Conservation (phyloP, 2,797 vertebrate genomes). For the Manis crassicaudata region DNA sequence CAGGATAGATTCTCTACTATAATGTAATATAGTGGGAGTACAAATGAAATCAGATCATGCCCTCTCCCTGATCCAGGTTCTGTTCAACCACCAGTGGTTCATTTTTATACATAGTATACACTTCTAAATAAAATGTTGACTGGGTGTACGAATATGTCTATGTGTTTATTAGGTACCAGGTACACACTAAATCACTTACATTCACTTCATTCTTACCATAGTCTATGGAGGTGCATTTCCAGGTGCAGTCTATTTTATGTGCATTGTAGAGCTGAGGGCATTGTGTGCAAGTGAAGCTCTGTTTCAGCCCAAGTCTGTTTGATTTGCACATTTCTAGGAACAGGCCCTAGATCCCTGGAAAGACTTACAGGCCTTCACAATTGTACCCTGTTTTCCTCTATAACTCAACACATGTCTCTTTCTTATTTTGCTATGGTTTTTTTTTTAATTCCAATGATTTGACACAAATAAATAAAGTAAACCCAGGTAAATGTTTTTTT, state of each 20-base stretch:
- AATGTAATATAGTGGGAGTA: background rate
- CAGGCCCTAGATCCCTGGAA: background rate
- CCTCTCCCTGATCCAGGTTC: background rate
- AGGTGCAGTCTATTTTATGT: background rate
- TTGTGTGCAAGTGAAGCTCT: background rate
- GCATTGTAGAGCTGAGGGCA: background rate
- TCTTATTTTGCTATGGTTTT: background rate
- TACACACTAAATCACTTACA: background rate
- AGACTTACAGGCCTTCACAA: background rate
- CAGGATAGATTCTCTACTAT: background rate
- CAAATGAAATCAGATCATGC: background rate
- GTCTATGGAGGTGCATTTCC: background rate
- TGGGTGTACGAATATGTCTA: background rate
- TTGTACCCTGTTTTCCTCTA: background rate
- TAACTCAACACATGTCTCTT: background rate
- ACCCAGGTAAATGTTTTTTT: background rate
- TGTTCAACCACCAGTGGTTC: background rate
- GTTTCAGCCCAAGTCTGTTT: background rate
- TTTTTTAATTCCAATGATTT: constrained; percentile 16
- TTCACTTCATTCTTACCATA: background rate
- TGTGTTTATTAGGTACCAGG: background rate
- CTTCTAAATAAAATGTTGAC: background rate
- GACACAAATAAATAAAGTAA: background rate
- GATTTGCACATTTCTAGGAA: background rate
- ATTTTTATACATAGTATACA: background rate